These are phyloP conservation scores for Parauchenoglanis punctatus DNA, from an alignment of 2,797 vertebrate genomes.

Conservation along the genomic window DNA sequence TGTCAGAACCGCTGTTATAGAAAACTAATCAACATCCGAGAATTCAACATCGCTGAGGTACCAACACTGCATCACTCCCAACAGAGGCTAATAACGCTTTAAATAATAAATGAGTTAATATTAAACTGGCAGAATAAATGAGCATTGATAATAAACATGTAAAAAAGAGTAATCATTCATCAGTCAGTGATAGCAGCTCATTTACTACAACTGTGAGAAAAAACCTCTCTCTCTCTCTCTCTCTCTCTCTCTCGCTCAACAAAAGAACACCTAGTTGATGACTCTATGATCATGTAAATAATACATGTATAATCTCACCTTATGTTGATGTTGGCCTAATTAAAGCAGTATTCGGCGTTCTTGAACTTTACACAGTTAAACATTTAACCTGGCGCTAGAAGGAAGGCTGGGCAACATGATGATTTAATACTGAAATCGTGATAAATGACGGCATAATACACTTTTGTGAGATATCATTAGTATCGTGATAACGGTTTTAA, in stretches of 20 bases:
- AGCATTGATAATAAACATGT: not conserved
- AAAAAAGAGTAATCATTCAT: not conserved
- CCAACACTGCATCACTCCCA: not conserved
- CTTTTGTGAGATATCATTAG: not conserved
- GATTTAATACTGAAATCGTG: not conserved
- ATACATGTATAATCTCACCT: not conserved
- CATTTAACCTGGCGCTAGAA: not conserved
- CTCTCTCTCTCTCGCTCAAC: not conserved
- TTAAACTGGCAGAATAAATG: not conserved
- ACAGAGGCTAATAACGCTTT: not conserved
- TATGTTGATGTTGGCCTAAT: not conserved
- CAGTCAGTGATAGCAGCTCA: not conserved
- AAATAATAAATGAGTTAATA: not conserved
- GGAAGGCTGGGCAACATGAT: not conserved
- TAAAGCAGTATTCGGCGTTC: not conserved
- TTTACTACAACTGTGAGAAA: not conserved
- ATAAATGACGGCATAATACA: not conserved
- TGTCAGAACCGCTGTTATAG: not conserved
- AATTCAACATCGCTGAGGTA: not conserved
- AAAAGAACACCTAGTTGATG: not conserved
- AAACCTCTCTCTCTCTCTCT: not conserved
- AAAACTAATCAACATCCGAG: not conserved
- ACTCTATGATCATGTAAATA: not conserved
- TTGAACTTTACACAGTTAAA: not conserved
- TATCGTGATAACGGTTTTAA: not conserved